Evolutionary conservation across 2,888 invertebrate species (phyloP).

Genomic region (Quadroppia sp.): DNA sequence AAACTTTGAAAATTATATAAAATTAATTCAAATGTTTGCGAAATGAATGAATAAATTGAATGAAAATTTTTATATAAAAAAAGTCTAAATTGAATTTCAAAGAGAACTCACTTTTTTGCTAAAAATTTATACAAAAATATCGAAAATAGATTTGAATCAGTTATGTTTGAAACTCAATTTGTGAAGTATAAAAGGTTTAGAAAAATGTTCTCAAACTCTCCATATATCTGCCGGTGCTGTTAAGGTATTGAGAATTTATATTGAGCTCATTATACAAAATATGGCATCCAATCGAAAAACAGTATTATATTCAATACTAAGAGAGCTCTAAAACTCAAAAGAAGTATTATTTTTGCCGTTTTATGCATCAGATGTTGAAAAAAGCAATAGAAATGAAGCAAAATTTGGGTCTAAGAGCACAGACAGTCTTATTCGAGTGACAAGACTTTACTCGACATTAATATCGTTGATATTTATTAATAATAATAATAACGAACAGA

Average conservation of each 20-base stretch:
- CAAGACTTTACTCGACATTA: not conserved
- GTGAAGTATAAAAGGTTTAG: not conserved
- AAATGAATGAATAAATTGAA: too few relatives aligned
- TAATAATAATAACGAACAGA: conserved; percentile 13
- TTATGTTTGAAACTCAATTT: not conserved
- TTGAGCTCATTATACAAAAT: conserved; percentile 7
- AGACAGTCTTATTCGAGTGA: not conserved
- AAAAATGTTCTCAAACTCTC: not conserved
- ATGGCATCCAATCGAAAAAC: not conserved
- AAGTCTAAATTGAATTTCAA: too few relatives aligned
- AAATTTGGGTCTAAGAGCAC: not conserved
- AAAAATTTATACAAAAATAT: not conserved
- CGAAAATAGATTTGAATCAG: not conserved
- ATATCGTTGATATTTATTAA: conserved; percentile 11
- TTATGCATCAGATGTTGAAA: not conserved
- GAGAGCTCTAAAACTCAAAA: not conserved
- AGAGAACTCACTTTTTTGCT: too few relatives aligned
- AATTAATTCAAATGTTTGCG: too few relatives aligned
- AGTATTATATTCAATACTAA: not conserved
- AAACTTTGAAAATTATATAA: too few relatives aligned
- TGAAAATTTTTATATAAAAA: too few relatives aligned
- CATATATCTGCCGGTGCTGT: not conserved
- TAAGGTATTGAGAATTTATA: not conserved
- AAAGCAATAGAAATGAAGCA: not conserved
- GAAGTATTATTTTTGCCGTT: not conserved